These are phyloP conservation scores for Rhinopomastus cyanomelas DNA, from an alignment of 2,113 vertebrate genomes.

Conservation along the genomic window DNA sequence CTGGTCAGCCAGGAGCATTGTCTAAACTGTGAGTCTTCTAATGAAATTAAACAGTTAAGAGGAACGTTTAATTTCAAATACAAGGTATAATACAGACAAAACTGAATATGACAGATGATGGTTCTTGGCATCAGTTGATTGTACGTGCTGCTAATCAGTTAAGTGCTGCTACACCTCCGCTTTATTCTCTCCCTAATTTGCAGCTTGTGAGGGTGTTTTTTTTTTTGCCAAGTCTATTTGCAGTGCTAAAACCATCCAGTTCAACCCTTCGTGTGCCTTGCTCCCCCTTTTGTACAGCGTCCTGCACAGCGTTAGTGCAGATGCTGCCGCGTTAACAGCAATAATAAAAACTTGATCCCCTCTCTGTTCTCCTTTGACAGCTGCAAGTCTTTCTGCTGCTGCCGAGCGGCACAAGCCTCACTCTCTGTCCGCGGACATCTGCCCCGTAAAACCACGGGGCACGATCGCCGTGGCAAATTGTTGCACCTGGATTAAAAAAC, in stretches of 20 bases:
- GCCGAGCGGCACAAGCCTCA: background rate
- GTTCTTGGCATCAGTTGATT: background rate
- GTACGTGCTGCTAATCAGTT: background rate
- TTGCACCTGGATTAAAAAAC: background rate
- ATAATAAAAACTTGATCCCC: slow-evolving; percentile 38
- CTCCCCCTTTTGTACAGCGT: background rate
- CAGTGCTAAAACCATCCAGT: background rate
- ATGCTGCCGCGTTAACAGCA: slow-evolving; percentile 2
- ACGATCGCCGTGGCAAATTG: background rate
- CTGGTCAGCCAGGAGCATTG: background rate
- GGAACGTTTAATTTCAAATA: background rate
- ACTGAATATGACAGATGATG: background rate
- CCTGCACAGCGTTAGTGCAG: background rate
- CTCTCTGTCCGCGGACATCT: slow-evolving; percentile 20
- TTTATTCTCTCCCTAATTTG: background rate
- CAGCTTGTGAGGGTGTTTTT: background rate
- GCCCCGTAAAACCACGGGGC: slow-evolving; percentile 24
- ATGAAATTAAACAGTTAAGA: background rate
- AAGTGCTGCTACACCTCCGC: background rate
- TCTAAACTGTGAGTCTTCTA: background rate
- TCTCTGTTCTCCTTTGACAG: slow-evolving; percentile 55
- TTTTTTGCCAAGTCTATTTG: background rate
- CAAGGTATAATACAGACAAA: background rate
- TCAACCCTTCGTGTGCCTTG: background rate
- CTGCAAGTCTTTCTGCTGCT: slow-evolving; percentile 46